These are phyloP conservation scores for Crotalus horridus DNA, from an alignment of 2,113 vertebrate species.

Conservation along the genomic window DNA sequence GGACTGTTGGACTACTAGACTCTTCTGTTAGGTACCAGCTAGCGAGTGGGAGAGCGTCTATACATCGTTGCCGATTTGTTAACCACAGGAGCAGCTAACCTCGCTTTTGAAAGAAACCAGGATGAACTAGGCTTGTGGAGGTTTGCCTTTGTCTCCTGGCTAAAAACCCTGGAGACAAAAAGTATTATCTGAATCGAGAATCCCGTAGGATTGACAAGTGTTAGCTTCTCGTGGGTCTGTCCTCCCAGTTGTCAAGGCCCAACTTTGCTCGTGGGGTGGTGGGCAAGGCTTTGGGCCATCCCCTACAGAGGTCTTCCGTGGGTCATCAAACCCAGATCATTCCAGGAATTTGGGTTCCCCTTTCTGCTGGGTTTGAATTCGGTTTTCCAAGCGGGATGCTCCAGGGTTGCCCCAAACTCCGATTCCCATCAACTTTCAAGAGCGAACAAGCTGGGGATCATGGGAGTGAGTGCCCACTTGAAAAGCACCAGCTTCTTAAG, in stretches of 20 bases:
- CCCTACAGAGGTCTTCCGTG: not conserved
- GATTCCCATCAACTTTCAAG: not conserved
- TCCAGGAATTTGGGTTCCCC: not conserved
- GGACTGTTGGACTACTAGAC: not conserved
- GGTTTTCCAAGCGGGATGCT: not conserved
- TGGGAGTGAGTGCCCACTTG: not conserved
- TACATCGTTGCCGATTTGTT: not conserved
- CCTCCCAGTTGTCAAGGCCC: not conserved
- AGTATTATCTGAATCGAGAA: not conserved
- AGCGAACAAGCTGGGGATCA: not conserved
- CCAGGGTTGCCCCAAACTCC: rapidly evolving
- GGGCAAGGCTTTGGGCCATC: not conserved
- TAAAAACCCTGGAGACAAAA: not conserved
- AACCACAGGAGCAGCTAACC: not conserved
- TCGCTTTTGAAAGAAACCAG: not conserved
- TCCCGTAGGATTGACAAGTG: not conserved
- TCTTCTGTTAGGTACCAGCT: not conserved
- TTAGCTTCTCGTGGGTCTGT: not conserved
- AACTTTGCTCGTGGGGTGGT: not conserved
- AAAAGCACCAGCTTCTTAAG: not conserved
- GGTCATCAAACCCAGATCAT: not conserved
- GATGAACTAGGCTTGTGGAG: not conserved
- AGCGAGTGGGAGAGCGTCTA: too few relatives aligned
- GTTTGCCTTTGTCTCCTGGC: not conserved
- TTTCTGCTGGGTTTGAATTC: not conserved